Percentiles rank a stretch among this genome's conserved stretches.
phyloP scores from a whole-genome alignment of 2,113 vertebrate genomes.

The Bos taurus region DNA sequence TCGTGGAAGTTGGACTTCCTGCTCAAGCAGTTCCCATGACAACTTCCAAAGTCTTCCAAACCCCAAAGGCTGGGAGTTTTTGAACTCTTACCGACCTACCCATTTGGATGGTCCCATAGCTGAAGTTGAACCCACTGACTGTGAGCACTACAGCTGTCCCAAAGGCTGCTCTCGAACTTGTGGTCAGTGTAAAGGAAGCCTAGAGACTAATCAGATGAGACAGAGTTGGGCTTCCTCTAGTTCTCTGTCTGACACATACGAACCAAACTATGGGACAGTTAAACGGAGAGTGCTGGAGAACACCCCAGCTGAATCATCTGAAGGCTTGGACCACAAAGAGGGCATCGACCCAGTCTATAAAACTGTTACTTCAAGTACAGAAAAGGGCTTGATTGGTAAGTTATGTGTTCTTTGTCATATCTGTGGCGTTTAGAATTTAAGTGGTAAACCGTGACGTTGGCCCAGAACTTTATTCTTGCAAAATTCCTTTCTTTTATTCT shows the following conservation, averaged over 20 bases:
- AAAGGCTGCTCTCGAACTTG: slow-evolving; percentile 78
- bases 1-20: slow-evolving; percentile 97
- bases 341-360: slow-evolving; percentile 89
- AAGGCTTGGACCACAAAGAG: slow-evolving; percentile 79
- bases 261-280: slow-evolving; percentile 90
- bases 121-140: slow-evolving; percentile 83
- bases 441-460: slow-evolving; percentile 55
- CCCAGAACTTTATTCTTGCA: slow-evolving; percentile 17
- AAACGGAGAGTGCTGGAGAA: slow-evolving; percentile 86
- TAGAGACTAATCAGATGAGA: slow-evolving; percentile 81
- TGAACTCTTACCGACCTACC: slow-evolving; percentile 84
- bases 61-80: slow-evolving; percentile 85
- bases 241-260: slow-evolving; percentile 90
- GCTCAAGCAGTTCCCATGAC: slow-evolving; percentile 96
- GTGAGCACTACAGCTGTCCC: slow-evolving; percentile 73
- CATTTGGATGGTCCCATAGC: slow-evolving; percentile 87
- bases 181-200: slow-evolving; percentile 79
- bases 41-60: slow-evolving; percentile 92
- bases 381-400: slow-evolving; percentile 97
- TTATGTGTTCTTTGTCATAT: neutral
- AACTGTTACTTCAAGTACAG: slow-evolving; percentile 96
- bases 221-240: slow-evolving; percentile 93
- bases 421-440: slow-evolving; percentile 40
- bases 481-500: neutral
- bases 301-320: slow-evolving; percentile 71